Evolutionary conservation across 2,888 invertebrate species (phyloP).

Genomic region (Scrobipalpa atriplicella): DNA sequence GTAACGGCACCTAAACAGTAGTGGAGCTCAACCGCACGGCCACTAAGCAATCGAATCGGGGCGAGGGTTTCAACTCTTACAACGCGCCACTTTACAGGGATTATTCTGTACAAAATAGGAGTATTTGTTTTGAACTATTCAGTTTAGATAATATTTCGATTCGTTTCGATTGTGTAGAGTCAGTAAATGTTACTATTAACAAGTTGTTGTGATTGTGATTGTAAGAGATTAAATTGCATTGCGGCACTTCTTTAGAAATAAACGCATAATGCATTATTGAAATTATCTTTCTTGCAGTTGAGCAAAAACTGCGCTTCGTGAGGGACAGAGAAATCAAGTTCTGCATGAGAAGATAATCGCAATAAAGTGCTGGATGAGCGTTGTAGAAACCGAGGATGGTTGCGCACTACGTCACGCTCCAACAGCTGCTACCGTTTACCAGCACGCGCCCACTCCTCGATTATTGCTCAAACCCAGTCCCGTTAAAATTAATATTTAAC

Average conservation of each 20-base stretch:
- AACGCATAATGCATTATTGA: neutral
- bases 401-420: slow-evolving; percentile 68
- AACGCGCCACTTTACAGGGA: neutral
- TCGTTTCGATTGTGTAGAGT: neutral
- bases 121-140: neutral
- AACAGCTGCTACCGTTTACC: slow-evolving; percentile 62
- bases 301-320: neutral
- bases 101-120: slow-evolving; percentile 23
- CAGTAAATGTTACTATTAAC: neutral
- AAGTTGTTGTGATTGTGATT: too few relatives aligned
- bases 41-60: slow-evolving; percentile 56
- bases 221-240: neutral
- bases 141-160: neutral
- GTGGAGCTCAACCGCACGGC: slow-evolving; percentile 52
- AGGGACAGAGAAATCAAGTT: slow-evolving; percentile 30
- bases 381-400: slow-evolving; percentile 65
- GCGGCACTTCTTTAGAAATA: neutral
- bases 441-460: slow-evolving; percentile 53
- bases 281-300: neutral
- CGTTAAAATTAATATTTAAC: slow-evolving; percentile 39
- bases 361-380: slow-evolving; percentile 50
- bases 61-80: slow-evolving; percentile 56
- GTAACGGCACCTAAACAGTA: slow-evolving; percentile 70
- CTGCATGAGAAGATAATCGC: slow-evolving; percentile 42
- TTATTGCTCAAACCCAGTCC: slow-evolving; percentile 43